Evolutionary conservation across 2,888 invertebrate genomes (phyloP), one percentile per base, ranked within the genome.

Genomic region (Saturnia pavonia): DNA sequence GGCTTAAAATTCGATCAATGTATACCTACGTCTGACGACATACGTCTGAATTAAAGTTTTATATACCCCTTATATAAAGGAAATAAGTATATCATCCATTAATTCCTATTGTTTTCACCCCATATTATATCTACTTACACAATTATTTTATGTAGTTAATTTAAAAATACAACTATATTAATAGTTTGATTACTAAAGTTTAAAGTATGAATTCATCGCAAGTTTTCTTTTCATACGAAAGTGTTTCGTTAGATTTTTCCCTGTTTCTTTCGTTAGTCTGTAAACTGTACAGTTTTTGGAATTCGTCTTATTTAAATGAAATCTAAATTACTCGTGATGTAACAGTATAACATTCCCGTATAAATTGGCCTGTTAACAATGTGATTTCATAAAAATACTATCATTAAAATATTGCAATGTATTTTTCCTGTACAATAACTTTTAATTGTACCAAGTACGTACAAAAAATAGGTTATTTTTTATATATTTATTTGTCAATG

Each of bases 1-100:
- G 65, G 65, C 40, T 65, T 19, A 65, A 40, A 65, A 65, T 65
- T 65, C 65, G 65, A 65, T 65, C 19, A 40, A n/a, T 9, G 3
- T 9, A 45, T 12, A 67, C 67, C 1, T 67, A 43, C 51, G 12
- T 48, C 48, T 2, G 16, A 19, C 7, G 19, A 48, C 19, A 19
- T 48, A 19, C 4, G 19, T 7, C 19, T 3, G 19, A 54, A 34
- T 1, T 1, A 22, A 54, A 11, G 19, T n/a, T 22, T 22, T 9
- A 0, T 22, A 22, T 7, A 22, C 1, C 22, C 12, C 22, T 7
- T 14, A 60, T 4, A 25, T 25, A 25, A 60, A 27, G 14, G 27
- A 60, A 54, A 60, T 25, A 60, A 0, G 25, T 60, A 60, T 27
- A 12, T 14, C 3, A 12, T 57, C 27, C 11, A 6, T 60, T 60